phyloP scores from a whole-genome alignment of 2,113 vertebrate species.

The Ophiodon elongatus region DNA sequence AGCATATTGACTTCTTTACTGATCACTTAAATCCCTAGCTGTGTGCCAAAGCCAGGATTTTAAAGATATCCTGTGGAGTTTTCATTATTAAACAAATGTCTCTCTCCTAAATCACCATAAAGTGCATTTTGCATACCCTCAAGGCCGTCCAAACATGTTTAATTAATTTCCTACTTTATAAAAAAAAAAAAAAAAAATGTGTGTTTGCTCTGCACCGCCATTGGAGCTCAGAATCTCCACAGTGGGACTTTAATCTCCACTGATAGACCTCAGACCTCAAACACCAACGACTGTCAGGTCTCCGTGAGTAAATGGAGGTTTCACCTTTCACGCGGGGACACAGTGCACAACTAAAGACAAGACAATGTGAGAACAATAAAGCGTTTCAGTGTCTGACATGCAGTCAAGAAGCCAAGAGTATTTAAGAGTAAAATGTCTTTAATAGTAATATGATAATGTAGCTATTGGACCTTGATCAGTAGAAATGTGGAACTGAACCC shows the following conservation, averaged over 20 bases:
- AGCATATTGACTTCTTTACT: neutral
- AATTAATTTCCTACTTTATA: neutral
- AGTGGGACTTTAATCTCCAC: neutral
- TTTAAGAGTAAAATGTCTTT: neutral
- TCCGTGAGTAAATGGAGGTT: constrained; percentile 13
- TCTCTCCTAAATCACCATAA: neutral
- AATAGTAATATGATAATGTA: neutral
- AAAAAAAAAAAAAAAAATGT: neutral
- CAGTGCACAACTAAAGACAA: constrained; percentile 1
- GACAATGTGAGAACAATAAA: neutral
- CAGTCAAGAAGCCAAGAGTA: neutral
- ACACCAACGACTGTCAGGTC: neutral
- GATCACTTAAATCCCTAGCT: neutral
- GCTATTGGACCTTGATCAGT: neutral
- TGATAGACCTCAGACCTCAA: neutral
- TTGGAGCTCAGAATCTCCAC: neutral
- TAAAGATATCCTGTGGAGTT: neutral
- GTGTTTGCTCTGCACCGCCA: neutral
- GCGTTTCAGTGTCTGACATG: neutral
- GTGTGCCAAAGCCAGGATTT: neutral
- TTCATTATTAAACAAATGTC: neutral
- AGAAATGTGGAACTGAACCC: neutral
- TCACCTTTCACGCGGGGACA: neutral
- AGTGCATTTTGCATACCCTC: neutral
- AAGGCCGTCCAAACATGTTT: neutral